Evolutionary conservation across 1,140 invertebrate genomes (phyloP).

Genomic region (Drosophila erecta): DNA sequence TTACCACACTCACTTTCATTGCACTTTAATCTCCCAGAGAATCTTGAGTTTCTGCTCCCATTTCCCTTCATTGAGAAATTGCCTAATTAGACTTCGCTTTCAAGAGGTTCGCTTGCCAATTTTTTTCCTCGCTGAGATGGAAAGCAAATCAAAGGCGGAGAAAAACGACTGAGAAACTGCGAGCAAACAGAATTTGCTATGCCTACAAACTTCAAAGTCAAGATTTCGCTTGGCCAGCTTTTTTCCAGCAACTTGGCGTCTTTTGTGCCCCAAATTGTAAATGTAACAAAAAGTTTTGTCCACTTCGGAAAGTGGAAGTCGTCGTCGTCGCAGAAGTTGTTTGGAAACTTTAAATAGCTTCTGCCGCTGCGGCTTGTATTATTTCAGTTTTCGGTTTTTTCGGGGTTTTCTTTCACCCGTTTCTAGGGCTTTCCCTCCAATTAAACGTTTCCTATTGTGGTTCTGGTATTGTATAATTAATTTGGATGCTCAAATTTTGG

Average conservation of each 20-base stretch:
- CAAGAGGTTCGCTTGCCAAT: constrained; percentile 46
- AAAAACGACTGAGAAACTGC: constrained; percentile 10
- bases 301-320: constrained; percentile 72
- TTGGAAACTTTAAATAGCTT: constrained; percentile 69
- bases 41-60: constrained; percentile 49
- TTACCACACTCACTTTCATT: constrained; percentile 53
- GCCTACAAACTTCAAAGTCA: constrained; percentile 43
- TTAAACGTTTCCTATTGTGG: constrained; percentile 73
- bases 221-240: constrained; percentile 31
- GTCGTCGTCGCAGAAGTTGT: constrained; percentile 38
- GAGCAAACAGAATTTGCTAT: constrained; percentile 30
- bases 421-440: constrained; percentile 70
- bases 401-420: background rate
- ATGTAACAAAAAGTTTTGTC: constrained; percentile 52
- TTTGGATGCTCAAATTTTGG: constrained; percentile 72
- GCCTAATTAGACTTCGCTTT: constrained; percentile 46
- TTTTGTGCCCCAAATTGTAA: constrained; percentile 48
- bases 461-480: constrained; percentile 53
- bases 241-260: constrained; percentile 17
- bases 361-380: constrained; percentile 41
- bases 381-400: constrained; percentile 15
- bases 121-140: constrained; percentile 24
- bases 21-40: constrained; percentile 51
- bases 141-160: constrained; percentile 35
- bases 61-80: constrained; percentile 46